phyloP scores from a whole-genome alignment of 1,140 invertebrate species.

The Oncopodura yosiiana region DNA sequence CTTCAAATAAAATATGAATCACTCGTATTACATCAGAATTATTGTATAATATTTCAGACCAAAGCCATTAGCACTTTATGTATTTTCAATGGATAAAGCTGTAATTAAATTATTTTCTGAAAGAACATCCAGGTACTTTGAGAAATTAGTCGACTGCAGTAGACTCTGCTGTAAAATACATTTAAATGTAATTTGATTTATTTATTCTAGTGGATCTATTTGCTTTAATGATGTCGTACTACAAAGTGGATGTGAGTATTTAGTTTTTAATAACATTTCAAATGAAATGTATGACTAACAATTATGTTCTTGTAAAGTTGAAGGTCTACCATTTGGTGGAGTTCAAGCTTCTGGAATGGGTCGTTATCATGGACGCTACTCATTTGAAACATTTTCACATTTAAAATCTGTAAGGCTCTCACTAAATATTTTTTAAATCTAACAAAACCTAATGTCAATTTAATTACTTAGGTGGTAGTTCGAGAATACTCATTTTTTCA shows the following conservation, averaged over 20 bases:
- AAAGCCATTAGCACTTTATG: constrained; percentile 72
- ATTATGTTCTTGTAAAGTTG: constrained; percentile 44
- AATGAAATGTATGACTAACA: background rate
- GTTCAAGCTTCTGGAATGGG: constrained; percentile 75
- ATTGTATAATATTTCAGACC: constrained; percentile 6
- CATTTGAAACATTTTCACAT: constrained; percentile 87
- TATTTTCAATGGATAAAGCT: constrained; percentile 66
- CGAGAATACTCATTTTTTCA: constrained; percentile 19
- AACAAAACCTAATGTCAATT: too few relatives aligned
- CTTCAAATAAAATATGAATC: constrained; percentile 3
- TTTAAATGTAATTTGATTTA: too few relatives aligned
- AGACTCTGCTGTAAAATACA: too few relatives aligned
- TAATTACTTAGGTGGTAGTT: too few relatives aligned
- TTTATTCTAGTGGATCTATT: constrained; percentile 66
- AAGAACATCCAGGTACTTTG: constrained; percentile 65
- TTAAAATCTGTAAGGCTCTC: constrained; percentile 22
- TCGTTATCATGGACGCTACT: constrained; percentile 83
- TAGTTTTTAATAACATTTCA: background rate
- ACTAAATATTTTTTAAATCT: too few relatives aligned
- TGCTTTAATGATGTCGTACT: constrained; percentile 23
- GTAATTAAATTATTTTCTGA: constrained; percentile 61
- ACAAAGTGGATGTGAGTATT: constrained; percentile 27
- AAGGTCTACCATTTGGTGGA: constrained; percentile 69
- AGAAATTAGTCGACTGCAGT: too few relatives aligned
- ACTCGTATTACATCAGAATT: background rate